Percentiles rank a stretch among this genome's conserved stretches.
Evolutionary conservation across 2,113 vertebrate species (phyloP).

Genomic region (Aythya baeri): DNA sequence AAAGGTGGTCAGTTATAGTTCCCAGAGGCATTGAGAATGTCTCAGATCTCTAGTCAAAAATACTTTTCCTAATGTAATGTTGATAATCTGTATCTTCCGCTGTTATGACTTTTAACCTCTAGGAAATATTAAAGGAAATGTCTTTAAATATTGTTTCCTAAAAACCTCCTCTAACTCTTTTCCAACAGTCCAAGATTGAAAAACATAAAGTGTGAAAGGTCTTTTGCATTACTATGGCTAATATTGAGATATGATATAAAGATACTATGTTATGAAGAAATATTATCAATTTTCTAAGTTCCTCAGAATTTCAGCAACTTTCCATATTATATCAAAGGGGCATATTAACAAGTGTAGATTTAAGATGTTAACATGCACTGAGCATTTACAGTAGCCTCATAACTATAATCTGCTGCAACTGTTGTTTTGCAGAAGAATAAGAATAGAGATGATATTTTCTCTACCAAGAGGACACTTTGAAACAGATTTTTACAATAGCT

Average conservation of each 20-base stretch:
- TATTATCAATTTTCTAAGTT: constrained; percentile 7
- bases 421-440: constrained; percentile 27
- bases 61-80: neutral
- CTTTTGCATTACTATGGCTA: constrained; percentile 17
- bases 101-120: neutral
- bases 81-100: neutral
- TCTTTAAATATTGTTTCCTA: constrained; percentile 15
- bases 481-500: neutral
- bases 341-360: neutral
- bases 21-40: neutral
- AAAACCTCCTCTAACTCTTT: neutral
- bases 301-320: neutral
- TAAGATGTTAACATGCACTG: constrained; percentile 31
- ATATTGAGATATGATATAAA: constrained; percentile 23
- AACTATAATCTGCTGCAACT: neutral
- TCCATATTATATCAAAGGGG: neutral
- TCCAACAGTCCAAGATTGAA: constrained; percentile 28
- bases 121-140: constrained; percentile 15
- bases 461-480: neutral
- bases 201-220: neutral
- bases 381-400: neutral
- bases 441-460: neutral
- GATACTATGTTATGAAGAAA: constrained; percentile 6
- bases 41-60: neutral
- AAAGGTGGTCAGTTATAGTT: neutral